Conservation (phyloP, 2,888 invertebrate genomes). For the Ornithoptera priamus region DNA sequence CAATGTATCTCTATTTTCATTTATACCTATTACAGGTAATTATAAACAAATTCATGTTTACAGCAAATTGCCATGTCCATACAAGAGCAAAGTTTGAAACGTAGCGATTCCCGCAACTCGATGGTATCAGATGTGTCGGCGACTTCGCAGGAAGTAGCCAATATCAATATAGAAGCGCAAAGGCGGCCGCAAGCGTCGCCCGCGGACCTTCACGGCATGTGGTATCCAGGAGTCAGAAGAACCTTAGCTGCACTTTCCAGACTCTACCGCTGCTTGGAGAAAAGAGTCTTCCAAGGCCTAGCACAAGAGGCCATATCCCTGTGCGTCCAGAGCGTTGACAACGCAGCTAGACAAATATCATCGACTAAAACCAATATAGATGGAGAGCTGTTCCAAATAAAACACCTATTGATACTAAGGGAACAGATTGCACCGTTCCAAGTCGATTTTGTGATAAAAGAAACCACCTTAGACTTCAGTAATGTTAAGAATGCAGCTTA, state of each 20-base stretch:
- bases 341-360: conserved; percentile 89
- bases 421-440: conserved; percentile 99
- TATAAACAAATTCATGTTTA: conserved; percentile 29
- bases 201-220: conserved; percentile 99
- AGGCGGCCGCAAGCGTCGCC: conserved; percentile 83
- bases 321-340: conserved; percentile 94
- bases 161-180: conserved; percentile 74
- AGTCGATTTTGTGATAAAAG: conserved; percentile 95
- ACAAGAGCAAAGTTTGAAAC: conserved; percentile 78
- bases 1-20: too few species aligned
- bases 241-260: conserved; percentile 97
- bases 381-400: conserved; percentile 97
- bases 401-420: conserved; percentile 96
- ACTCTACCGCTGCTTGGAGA: conserved; percentile 91
- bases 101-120: conserved; percentile 85
- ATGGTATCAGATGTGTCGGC: conserved; percentile 83
- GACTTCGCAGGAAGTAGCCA: conserved; percentile 86
- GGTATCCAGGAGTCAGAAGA: conserved; percentile 98
- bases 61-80: conserved; percentile 84
- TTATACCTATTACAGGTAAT: too few species aligned
- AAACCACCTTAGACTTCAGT: conserved; percentile 95
- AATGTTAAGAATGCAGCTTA: conserved; percentile 93
- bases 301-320: conserved; percentile 97
- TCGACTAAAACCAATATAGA: conserved; percentile 90
- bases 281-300: conserved; percentile 96